Evolutionary conservation across 2,888 invertebrate species (phyloP), one percentile per base, ranked within the genome.

Genomic region (Apoderus coryli): DNA sequence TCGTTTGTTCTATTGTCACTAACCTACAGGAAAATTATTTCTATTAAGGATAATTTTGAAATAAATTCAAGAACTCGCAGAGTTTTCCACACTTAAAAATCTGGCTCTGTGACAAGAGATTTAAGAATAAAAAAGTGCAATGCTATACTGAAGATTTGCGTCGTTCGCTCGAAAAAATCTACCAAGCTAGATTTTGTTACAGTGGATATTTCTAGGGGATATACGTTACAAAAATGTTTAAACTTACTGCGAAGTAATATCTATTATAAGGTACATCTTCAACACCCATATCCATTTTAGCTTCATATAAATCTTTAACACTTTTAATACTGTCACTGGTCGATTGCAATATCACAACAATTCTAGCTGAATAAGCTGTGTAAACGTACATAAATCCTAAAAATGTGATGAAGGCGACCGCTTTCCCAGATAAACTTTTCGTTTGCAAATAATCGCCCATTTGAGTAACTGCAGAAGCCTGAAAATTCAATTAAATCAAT

Each of bases 261-360:
- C 19, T 27, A 19, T 39, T 37, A 22, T 39, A 39, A 24, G 25
- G 19, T 10, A 27, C 27, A 22, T 33, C 25, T 15, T 36, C 36
- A 9, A 36, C 33, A n/a, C 32, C 36, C 13, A 36, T 32, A 29
- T 36, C 36, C 12, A 36, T 29, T 13, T 32, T 32, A 2, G 36
- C 29, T 3, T 12, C 25, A 26, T 36, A 36, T 12, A 36, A 13
- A 5, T 14, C 19, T 12, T 28, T 11, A 14, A 36, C 11, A 16
- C 31, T 27, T 10, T 22, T 22, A 14, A 36, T 33, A 10, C 14
- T 16, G 14, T 36, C 31, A 6, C 33, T 33, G 12, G 27, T 36
- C 10, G 34, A 34, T 19, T 37, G 37, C 10, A 37, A 23, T n/a
- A 37, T 13, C 22, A 37, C 14, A 6, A 37, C 34, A 23, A 37